These are phyloP conservation scores for Taxidea taxus DNA, from an alignment of 2,113 vertebrate genomes.

Conservation along the genomic window DNA sequence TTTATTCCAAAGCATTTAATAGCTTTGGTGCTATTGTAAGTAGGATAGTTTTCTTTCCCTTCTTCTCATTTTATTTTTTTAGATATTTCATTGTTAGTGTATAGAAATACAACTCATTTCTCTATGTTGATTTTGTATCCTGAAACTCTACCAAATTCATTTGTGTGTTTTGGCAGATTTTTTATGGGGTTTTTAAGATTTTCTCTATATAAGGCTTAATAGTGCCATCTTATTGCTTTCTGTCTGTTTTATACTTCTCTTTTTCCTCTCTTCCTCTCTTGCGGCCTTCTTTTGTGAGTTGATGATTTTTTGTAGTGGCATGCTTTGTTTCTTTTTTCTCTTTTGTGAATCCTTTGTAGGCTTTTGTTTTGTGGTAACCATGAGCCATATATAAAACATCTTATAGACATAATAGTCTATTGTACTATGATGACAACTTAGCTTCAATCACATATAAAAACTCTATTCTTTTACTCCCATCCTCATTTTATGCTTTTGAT, in stretches of 20 bases:
- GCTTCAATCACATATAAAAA: neutral
- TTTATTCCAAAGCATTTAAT: no score
- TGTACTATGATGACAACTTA: neutral
- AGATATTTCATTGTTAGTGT: neutral
- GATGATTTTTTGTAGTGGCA: neutral
- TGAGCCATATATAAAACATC: neutral
- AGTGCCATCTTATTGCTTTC: neutral
- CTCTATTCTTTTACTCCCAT: neutral
- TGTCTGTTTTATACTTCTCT: neutral
- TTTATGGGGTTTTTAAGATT: neutral
- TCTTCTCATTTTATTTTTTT: neutral
- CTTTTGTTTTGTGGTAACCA: neutral
- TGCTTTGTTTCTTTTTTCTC: neutral
- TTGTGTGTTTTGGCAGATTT: neutral
- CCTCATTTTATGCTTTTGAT: neutral
- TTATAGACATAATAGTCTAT: neutral
- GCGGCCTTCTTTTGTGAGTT: neutral
- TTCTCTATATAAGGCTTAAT: neutral
- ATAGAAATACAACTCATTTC: neutral
- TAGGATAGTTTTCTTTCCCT: neutral
- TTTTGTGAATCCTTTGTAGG: neutral
- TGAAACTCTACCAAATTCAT: neutral
- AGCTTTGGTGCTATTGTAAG: neutral
- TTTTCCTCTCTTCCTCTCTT: neutral
- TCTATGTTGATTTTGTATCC: neutral